Conservation (phyloP, 1,140 invertebrate genomes). For the Yoshiicerus persimilis region DNA sequence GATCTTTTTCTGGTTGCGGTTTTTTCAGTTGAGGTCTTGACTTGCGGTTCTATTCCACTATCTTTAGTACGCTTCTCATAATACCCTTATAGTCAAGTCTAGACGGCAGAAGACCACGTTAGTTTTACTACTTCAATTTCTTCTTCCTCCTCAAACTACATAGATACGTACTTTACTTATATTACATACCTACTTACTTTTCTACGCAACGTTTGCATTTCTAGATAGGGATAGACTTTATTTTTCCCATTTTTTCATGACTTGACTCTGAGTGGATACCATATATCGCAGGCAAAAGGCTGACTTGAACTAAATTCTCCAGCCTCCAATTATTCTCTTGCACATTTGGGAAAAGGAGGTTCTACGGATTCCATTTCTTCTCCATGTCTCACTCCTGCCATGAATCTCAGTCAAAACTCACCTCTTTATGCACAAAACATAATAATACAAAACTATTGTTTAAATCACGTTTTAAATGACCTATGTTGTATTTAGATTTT, state of each 20-base stretch:
- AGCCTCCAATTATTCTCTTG: background rate
- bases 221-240: background rate
- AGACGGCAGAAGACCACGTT: no score
- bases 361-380: background rate
- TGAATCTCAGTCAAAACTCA: background rate
- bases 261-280: background rate
- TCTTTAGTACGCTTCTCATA: no score
- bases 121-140: no score
- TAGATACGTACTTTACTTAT: background rate
- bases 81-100: no score
- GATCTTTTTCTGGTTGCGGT: no score
- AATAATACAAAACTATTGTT: no score
- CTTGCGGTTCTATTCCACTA: no score
- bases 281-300: background rate
- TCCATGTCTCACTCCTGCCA: background rate
- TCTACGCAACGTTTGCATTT: background rate
- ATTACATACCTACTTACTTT: background rate
- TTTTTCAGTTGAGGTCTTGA: no score
- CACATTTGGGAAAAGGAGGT: background rate
- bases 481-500: no score
- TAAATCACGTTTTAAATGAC: no score
- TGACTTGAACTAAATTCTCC: background rate
- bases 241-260: background rate
- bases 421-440: no score
- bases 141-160: no score